Percentiles rank a stretch among this genome's conserved stretches.
Evolutionary conservation across 2,888 invertebrate genomes (phyloP).

Genomic region (Cantharis flavilabris): DNA sequence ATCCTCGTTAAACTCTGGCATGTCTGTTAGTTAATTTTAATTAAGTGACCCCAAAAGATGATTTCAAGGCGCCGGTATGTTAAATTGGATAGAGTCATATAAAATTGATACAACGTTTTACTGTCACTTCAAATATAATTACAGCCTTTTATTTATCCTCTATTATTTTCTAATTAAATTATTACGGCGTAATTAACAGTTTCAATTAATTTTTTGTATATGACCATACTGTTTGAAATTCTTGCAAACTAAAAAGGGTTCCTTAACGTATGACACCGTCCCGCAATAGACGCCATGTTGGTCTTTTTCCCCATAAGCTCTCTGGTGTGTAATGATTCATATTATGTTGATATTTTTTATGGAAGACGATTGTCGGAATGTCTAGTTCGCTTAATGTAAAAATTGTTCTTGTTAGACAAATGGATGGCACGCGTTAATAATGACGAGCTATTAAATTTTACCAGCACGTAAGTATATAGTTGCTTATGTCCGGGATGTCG

Average conservation of each 20-base stretch:
- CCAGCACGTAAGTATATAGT: conserved; percentile 48
- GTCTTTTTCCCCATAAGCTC: neutral
- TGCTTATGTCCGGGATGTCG: conserved; percentile 53
- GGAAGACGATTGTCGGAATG: conserved; percentile 37
- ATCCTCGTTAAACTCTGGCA: conserved; percentile 21
- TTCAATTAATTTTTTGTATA: neutral
- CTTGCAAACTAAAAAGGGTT: neutral
- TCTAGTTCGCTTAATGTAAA: conserved; percentile 41
- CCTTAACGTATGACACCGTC: neutral
- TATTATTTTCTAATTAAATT: neutral
- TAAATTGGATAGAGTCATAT: conserved; percentile 33
- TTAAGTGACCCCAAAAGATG: conserved; percentile 35
- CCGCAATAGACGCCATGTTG: neutral
- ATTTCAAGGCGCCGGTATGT: conserved; percentile 36
- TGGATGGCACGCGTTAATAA: conserved; percentile 47
- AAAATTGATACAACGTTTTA: conserved; percentile 11
- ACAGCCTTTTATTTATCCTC: neutral
- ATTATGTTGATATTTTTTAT: conserved; percentile 38
- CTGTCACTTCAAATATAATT: conserved; percentile 9
- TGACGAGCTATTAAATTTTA: conserved; percentile 45
- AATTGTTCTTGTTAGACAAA: conserved; percentile 47
- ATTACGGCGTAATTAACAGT: neutral
- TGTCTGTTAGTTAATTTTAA: conserved; percentile 37
- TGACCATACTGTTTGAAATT: no score
- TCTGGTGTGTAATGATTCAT: conserved; percentile 31